Percentiles rank a stretch among this genome's conserved stretches.
These are phyloP conservation scores for Drosophila eugracilis DNA, from an alignment of 1,140 invertebrate genomes.

Conservation along the genomic window DNA sequence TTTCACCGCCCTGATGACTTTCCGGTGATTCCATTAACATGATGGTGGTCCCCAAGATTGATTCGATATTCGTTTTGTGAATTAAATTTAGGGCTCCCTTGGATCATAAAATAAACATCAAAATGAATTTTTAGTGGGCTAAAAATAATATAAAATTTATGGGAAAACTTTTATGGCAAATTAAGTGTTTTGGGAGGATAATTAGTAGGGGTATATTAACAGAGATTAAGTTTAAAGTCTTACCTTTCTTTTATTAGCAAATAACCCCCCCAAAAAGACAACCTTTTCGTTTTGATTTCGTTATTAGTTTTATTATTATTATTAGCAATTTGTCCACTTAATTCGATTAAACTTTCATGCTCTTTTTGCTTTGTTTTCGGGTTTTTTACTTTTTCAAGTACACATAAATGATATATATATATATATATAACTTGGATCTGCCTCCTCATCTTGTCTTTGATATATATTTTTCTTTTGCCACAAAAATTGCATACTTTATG, in stretches of 20 bases:
- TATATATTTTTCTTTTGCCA: constrained; percentile 55
- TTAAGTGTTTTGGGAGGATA: too few relatives aligned
- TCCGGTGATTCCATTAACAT: not conserved
- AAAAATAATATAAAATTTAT: too few relatives aligned
- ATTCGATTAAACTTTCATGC: constrained; percentile 74
- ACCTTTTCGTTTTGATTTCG: constrained; percentile 50
- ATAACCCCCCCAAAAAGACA: constrained; percentile 16
- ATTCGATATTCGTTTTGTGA: not conserved
- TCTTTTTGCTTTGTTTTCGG: constrained; percentile 48
- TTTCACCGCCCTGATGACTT: constrained; percentile 7
- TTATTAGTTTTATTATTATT: constrained; percentile 66
- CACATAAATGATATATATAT: constrained; percentile 69
- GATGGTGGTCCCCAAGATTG: not conserved
- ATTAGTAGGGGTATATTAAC: too few relatives aligned
- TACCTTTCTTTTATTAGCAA: too few relatives aligned
- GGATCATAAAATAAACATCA: too few relatives aligned
- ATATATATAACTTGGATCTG: constrained; percentile 52
- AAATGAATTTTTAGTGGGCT: too few relatives aligned
- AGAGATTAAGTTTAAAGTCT: too few relatives aligned
- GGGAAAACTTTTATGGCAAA: too few relatives aligned
- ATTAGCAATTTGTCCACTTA: constrained; percentile 81
- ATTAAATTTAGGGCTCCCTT: too few relatives aligned
- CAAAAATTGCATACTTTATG: constrained; percentile 59
- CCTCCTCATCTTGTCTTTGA: constrained; percentile 57
- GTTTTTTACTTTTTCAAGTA: constrained; percentile 71